Base-by-base conservation (phyloP, 2,888 invertebrate genomes). In the Ditylenchus weischeri region DNA sequence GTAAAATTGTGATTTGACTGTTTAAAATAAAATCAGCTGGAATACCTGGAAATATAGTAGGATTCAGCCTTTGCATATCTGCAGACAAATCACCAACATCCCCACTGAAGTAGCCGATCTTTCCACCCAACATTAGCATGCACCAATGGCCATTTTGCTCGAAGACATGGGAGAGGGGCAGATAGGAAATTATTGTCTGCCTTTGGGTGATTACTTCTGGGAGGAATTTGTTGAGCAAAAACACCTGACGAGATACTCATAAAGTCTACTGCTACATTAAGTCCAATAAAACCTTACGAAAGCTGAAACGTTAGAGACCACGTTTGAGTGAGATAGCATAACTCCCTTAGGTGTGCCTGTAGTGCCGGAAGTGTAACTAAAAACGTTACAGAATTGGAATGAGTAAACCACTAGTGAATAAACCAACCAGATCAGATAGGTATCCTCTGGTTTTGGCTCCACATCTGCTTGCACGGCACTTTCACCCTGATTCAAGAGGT, bases 121-220 rank as follows among this genome's bases (percentile, higher is more conserved):
- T 88, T 64, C 91, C 94, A 69, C 96, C 95, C 35, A 75, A 72
- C 36, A 69, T 62, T 13, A 82, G 64, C 11, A 78, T 57, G 10
- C 70, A 74, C 76, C 78, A 80, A 61, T 82, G 80, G 1, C 73
- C 72, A 59, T 78, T 66, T 66, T 95, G 88, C 86, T 95, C 95
- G 80, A 95, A 88, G 92, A 95, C 94, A 85, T 96, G 96, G 13
- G 96, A 94, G 78, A 98, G 86, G 0, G 96, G 96, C 77, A 98
- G 87, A 85, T 94, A 98, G 73, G 94, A 94, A 82, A 96, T 89
- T 90, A 76, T 60, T 7, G 65, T 48, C 15, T 77, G 74, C n/a
- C 62, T 38, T 15, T 69, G 57, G 47, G 51, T 72, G 36, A 69
- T 62, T 65, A 74, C 65, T 19, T 69, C 69, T 18, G 76, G 76